Conservation (phyloP, 2,797 vertebrate genomes). For the Urosaurus nigricauda region DNA sequence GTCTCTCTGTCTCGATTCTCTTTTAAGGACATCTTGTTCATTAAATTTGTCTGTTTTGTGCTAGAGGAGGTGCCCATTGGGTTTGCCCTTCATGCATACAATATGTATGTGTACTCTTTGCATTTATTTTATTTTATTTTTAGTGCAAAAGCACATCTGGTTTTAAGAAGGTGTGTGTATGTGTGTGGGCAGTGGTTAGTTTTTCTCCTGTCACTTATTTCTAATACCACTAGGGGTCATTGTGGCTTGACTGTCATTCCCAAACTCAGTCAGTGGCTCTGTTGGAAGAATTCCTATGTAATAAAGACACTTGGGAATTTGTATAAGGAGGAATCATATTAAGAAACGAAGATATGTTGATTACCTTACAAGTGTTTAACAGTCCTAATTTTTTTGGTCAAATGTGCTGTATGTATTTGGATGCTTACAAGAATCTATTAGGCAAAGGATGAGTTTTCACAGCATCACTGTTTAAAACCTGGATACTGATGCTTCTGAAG, state of each 20-base stretch:
- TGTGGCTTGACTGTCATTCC: slow-evolving; percentile 81
- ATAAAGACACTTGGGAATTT: slow-evolving; percentile 41
- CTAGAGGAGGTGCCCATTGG: background rate
- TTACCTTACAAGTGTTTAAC: background rate
- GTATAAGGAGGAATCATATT: slow-evolving; percentile 63
- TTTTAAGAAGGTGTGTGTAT: background rate
- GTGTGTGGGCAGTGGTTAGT: background rate
- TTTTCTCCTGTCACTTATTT: background rate
- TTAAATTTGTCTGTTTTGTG: background rate
- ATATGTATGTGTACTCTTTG: too few relatives aligned
- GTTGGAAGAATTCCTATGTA: slow-evolving; percentile 52
- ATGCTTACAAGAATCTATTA: slow-evolving; percentile 65
- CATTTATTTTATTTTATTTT: too few relatives aligned
- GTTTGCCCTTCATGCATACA: background rate
- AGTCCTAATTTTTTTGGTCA: slow-evolving; percentile 46
- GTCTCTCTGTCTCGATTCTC: too few relatives aligned
- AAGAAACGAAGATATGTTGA: slow-evolving; percentile 67
- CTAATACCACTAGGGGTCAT: slow-evolving; percentile 84
- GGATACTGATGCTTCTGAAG: slow-evolving; percentile 65
- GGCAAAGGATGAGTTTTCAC: slow-evolving; percentile 47
- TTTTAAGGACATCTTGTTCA: background rate
- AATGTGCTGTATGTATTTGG: slow-evolving; percentile 68
- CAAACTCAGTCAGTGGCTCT: background rate
- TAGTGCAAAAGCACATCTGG: background rate
- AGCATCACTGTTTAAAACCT: slow-evolving; percentile 47